A percentile compares a stretch with the other conserved stretches of the same genome.
Evolutionary conservation across 2,888 invertebrate genomes (phyloP).

Genomic region (Apamea crenata): DNA sequence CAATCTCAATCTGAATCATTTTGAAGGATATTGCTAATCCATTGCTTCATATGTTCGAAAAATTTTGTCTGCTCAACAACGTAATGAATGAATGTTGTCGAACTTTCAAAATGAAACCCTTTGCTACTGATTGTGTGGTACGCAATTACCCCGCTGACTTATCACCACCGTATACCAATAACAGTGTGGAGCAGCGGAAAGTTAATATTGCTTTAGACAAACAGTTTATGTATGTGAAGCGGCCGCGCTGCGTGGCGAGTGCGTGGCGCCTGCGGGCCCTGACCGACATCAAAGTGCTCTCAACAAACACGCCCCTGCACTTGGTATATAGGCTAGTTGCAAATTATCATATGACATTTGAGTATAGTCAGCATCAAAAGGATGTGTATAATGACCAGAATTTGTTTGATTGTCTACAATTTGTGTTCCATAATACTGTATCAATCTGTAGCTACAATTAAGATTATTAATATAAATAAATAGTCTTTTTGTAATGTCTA

Average conservation of each 20-base stretch:
- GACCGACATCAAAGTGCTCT: slow-evolving; percentile 79
- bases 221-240: slow-evolving; percentile 79
- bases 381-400: not conserved
- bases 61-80: no score
- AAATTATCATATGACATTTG: slow-evolving; percentile 48
- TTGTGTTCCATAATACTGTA: not conserved
- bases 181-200: slow-evolving; percentile 68
- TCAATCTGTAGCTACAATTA: not conserved
- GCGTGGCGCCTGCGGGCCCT: slow-evolving; percentile 74
- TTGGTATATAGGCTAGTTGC: slow-evolving; percentile 64
- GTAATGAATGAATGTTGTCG: no score
- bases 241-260: slow-evolving; percentile 65
- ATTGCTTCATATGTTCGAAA: no score
- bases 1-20: no score
- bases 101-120: no score
- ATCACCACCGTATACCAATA: slow-evolving; percentile 67
- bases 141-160: not conserved
- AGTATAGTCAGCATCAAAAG: not conserved
- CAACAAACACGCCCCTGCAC: slow-evolving; percentile 69
- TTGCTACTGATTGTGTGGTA: no score
- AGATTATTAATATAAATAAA: not conserved
- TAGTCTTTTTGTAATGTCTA: no score
- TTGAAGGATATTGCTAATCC: no score
- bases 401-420: not conserved
- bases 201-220: slow-evolving; percentile 82